Conservation (phyloP, 2,888 invertebrate species). For the Vesta saturnalis region DNA sequence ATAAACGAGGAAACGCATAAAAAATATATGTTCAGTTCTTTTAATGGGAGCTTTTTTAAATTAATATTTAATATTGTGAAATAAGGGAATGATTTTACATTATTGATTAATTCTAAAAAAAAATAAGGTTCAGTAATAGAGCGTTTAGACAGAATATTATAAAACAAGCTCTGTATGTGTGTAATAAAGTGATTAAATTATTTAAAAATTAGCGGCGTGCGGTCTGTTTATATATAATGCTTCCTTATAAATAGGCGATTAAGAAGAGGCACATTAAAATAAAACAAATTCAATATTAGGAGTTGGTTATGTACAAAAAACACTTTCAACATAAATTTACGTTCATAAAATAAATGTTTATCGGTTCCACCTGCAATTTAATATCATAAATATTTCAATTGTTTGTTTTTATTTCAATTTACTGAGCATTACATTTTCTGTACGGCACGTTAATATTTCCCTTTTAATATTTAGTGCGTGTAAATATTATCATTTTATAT, state of each 20-base stretch:
- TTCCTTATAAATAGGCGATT: conserved; percentile 42
- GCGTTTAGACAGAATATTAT: conserved; percentile 8
- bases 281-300: conserved; percentile 34
- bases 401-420: conserved; percentile 51
- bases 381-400: conserved; percentile 54
- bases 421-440: conserved; percentile 45
- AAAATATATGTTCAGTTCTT: background rate
- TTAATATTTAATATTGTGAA: conserved; percentile 29
- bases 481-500: conserved; percentile 50
- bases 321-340: conserved; percentile 42
- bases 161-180: conserved; percentile 22
- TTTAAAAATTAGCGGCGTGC: conserved; percentile 42
- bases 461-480: conserved; percentile 47
- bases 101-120: conserved; percentile 9
- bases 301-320: conserved; percentile 33
- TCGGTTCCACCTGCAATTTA: conserved; percentile 55
- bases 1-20: background rate
- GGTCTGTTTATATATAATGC: conserved; percentile 45
- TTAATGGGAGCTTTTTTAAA: background rate
- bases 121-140: background rate
- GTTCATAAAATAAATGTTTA: conserved; percentile 48
- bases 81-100: conserved; percentile 19
- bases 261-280: conserved; percentile 34
- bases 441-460: conserved; percentile 40
- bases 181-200: conserved; percentile 34